Percentiles rank a stretch among this genome's conserved stretches.
Conservation (phyloP, 2,797 vertebrate species). For the Coccyzus lansbergi region DNA sequence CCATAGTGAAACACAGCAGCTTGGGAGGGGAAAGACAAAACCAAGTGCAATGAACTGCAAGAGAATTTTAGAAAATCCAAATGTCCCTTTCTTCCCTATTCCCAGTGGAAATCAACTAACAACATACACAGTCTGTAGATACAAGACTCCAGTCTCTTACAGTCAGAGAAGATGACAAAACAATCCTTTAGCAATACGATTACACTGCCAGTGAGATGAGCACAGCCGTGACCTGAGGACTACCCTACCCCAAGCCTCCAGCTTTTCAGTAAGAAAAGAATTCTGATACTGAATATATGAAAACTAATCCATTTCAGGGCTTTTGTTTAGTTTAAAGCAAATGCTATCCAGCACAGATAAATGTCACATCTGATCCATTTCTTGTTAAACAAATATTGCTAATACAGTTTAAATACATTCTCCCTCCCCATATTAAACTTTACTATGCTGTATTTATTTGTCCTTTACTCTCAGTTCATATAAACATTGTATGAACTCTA, state of each 20-base stretch:
- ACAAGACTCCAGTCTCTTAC: neutral
- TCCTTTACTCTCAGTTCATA: slow-evolving; percentile 56
- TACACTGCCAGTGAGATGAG: neutral
- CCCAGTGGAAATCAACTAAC: neutral
- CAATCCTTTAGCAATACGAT: neutral
- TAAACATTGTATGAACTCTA: slow-evolving; percentile 4
- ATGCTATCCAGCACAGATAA: slow-evolving; percentile 52
- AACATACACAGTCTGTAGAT: neutral
- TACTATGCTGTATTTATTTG: slow-evolving; percentile 1
- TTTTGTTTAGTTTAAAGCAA: slow-evolving; percentile 52
- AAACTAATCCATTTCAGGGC: neutral
- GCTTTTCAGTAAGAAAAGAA: neutral
- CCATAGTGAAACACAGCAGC: neutral
- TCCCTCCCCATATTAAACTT: neutral
- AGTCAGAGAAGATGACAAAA: neutral
- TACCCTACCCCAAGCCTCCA: neutral
- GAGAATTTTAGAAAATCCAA: neutral
- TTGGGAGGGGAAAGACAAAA: neutral
- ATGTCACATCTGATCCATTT: slow-evolving; percentile 55
- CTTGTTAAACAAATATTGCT: slow-evolving; percentile 37
- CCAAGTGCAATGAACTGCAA: neutral
- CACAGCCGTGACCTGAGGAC: neutral
- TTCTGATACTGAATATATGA: neutral
- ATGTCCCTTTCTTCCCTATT: neutral
- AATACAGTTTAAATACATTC: slow-evolving; percentile 33